These are phyloP conservation scores for Drosophila gaucha DNA, from an alignment of 2,888 invertebrate species.

Conservation along the genomic window DNA sequence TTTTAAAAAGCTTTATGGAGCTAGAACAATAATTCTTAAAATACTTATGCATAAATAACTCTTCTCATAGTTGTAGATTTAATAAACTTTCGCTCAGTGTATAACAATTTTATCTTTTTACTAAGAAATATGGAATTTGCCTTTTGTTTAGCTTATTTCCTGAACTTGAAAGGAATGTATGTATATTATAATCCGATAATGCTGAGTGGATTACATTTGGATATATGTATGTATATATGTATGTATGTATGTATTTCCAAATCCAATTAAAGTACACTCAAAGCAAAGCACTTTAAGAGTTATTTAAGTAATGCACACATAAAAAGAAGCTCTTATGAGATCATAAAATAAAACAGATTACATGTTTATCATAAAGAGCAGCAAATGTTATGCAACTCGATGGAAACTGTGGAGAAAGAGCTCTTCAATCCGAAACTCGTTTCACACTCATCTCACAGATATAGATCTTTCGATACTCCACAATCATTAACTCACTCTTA, in stretches of 20 bases:
- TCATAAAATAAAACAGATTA: constrained; percentile 6
- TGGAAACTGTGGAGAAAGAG: no score
- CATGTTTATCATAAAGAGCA: constrained; percentile 4
- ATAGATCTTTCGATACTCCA: neutral
- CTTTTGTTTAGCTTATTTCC: no score
- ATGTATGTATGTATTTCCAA: neutral
- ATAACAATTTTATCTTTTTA: neutral
- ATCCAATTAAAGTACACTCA: constrained; percentile 1
- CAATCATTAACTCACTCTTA: neutral
- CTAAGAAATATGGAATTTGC: neutral
- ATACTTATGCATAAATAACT: no score
- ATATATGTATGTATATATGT: neutral
- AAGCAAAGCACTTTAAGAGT: constrained; percentile 5
- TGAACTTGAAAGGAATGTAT: no score
- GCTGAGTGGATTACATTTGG: neutral
- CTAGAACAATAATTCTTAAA: no score
- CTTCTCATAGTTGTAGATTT: no score
- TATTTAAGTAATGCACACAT: constrained; percentile 11
- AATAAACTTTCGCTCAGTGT: neutral
- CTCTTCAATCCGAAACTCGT: neutral
- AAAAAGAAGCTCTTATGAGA: constrained; percentile 15
- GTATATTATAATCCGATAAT: constrained; percentile 1
- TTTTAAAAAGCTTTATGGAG: no score
- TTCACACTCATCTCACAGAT: neutral
- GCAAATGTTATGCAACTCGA: constrained; percentile 4